These are phyloP conservation scores for Patella pellucida DNA, from an alignment of 2,888 invertebrate genomes.

Conservation along the genomic window DNA sequence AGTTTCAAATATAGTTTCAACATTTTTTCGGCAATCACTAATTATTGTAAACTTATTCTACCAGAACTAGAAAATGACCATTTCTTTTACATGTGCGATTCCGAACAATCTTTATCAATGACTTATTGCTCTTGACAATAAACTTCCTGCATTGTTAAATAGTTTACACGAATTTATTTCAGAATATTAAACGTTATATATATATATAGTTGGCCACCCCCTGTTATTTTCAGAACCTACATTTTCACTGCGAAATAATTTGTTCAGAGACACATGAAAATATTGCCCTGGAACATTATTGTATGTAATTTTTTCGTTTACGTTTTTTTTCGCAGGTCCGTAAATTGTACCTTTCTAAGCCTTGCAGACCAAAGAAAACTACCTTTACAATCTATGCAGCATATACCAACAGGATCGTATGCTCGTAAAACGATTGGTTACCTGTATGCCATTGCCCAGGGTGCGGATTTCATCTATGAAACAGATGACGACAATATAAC, in stretches of 20 bases:
- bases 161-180: background rate
- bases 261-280: background rate
- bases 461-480: constrained; percentile 28
- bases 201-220: too few relatives aligned
- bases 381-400: background rate
- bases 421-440: constrained; percentile 25
- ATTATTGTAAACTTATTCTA: too few relatives aligned
- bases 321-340: constrained; percentile 16
- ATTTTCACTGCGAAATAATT: background rate
- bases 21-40: too few relatives aligned
- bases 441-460: constrained; percentile 27
- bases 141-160: background rate
- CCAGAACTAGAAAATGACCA: too few relatives aligned
- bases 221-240: too few relatives aligned
- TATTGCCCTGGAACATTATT: background rate
- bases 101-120: too few relatives aligned
- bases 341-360: constrained; percentile 25
- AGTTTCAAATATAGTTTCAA: too few relatives aligned
- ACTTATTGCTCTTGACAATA: too few relatives aligned
- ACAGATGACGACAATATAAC: constrained; percentile 31
- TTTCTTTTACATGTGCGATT: too few relatives aligned
- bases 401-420: constrained; percentile 20
- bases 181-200: too few relatives aligned
- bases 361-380: constrained; percentile 10
- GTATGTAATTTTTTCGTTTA: background rate